Evolutionary conservation across 2,113 vertebrate genomes (phyloP), one percentile per base, ranked within the genome.

Genomic region (Laterallus jamaicensis): DNA sequence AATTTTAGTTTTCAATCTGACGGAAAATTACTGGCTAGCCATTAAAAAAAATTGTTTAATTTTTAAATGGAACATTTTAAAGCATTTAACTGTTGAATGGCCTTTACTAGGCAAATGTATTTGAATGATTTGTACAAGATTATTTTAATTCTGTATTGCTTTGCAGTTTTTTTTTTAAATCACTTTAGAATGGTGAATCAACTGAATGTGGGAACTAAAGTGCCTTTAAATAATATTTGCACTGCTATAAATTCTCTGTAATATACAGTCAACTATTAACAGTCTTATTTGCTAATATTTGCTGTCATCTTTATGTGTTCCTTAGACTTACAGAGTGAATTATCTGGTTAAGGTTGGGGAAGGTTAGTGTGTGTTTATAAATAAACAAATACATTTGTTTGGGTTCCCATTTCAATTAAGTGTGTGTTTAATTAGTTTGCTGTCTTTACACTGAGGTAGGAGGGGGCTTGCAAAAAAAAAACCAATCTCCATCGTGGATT

Each of bases 401-500:
- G 49, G 15, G 44, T 62, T 82, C 11, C 22, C 0, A 0, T 82
- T 94, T 73, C 47, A 29, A 11, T 63, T 71, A 71, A 26, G 3
- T 16, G 54, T 25, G 7, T 84, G 5, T 92, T 69, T 32, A 76
- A 42, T 49, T 76, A 81, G 7, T 76, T 81, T 22, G 10, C 14
- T 73, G 0, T 74, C 4, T 59, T 79, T 15, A 25, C 17, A 29
- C 56, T 93, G 79, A 71, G 40, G 14, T 77, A 39, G 15, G 3
- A 52, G 50, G 35, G 22, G 12, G 66, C 39, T 63, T 82, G 18
- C 6, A 75, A 60, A 83, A 90, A 70, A 83, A 60, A 49, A 83
- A 42, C 15, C 35, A 60, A 49, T 42, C 6, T 73, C 5, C 14
- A 5, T 16, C 0, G 0, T 29, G 25, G n/a, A 19, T 52, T 82